phyloP scores from a whole-genome alignment of 2,797 vertebrate genomes.

The Chaetophractus vellerosus region DNA sequence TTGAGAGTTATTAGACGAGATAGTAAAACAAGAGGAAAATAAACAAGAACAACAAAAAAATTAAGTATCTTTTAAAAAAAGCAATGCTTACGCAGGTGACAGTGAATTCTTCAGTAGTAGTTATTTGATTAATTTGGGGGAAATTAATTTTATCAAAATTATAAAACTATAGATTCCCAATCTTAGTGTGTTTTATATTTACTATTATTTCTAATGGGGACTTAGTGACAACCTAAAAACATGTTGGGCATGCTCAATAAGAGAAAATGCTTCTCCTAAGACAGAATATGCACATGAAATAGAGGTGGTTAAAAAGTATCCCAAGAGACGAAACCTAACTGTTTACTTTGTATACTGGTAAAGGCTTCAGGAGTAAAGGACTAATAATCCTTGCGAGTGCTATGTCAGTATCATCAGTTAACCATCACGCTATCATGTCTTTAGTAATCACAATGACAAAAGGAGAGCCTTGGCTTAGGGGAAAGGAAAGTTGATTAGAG shows the following conservation, averaged over 20 bases:
- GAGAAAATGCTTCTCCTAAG: neutral
- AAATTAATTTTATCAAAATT: slow-evolving; percentile 43
- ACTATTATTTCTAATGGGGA: slow-evolving; percentile 15
- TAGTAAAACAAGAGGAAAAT: slow-evolving; percentile 33
- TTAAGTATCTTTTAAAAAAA: neutral
- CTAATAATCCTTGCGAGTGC: neutral
- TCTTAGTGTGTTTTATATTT: neutral
- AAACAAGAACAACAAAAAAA: no score
- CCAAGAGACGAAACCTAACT: neutral
- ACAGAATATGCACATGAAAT: neutral
- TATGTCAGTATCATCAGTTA: neutral
- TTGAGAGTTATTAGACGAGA: slow-evolving; percentile 47
- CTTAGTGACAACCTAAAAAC: neutral
- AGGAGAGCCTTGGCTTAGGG: slow-evolving; percentile 2
- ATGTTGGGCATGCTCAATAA: neutral
- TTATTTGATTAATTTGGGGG: slow-evolving; percentile 10
- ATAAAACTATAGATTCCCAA: neutral
- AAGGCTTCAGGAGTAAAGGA: neutral
- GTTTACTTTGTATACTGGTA: neutral
- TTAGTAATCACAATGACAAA: neutral
- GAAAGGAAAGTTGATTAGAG: slow-evolving; percentile 32
- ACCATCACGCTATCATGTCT: neutral
- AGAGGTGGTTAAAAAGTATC: neutral
- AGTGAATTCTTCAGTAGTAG: neutral
- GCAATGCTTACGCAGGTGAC: neutral